Evolutionary conservation across 2,888 invertebrate species (phyloP).

Genomic region (Lydus trimaculatus): DNA sequence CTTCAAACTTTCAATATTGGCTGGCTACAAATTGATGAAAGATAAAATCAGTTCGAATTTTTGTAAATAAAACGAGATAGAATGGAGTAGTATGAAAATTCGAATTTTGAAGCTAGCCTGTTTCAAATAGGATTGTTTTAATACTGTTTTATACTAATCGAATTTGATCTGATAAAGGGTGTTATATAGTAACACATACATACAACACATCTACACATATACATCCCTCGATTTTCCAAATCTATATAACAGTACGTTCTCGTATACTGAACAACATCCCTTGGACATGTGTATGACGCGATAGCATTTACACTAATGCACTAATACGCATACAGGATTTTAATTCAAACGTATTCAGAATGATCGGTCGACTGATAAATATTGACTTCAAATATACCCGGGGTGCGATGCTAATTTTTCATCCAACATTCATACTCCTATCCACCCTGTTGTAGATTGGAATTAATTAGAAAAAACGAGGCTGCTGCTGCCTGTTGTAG

Average conservation of each 20-base stretch:
- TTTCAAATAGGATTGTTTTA: slow-evolving; percentile 67
- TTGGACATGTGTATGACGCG: slow-evolving; percentile 53
- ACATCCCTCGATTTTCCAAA: slow-evolving; percentile 35
- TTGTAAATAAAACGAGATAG: slow-evolving; percentile 16
- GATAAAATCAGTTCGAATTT: not conserved
- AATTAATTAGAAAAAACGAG: slow-evolving; percentile 35
- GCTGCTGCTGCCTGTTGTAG: not conserved
- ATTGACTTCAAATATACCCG: slow-evolving; percentile 52
- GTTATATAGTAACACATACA: slow-evolving; percentile 34
- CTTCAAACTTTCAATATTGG: not conserved
- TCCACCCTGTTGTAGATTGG: not conserved
- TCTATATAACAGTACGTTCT: slow-evolving; percentile 27
- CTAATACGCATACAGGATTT: slow-evolving; percentile 54
- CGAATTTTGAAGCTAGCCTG: slow-evolving; percentile 44
- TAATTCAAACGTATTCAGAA: slow-evolving; percentile 56
- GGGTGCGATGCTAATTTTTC: slow-evolving; percentile 52
- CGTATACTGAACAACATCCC: slow-evolving; percentile 23
- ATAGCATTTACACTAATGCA: slow-evolving; percentile 56
- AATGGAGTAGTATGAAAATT: slow-evolving; percentile 37
- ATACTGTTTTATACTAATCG: slow-evolving; percentile 68
- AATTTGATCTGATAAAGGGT: slow-evolving; percentile 62
- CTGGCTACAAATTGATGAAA: not conserved
- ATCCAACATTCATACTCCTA: not conserved
- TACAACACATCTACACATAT: slow-evolving; percentile 7
- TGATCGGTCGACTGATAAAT: slow-evolving; percentile 59